These are phyloP conservation scores for Eueides isabella DNA, from an alignment of 1,140 invertebrate species.

Conservation along the genomic window DNA sequence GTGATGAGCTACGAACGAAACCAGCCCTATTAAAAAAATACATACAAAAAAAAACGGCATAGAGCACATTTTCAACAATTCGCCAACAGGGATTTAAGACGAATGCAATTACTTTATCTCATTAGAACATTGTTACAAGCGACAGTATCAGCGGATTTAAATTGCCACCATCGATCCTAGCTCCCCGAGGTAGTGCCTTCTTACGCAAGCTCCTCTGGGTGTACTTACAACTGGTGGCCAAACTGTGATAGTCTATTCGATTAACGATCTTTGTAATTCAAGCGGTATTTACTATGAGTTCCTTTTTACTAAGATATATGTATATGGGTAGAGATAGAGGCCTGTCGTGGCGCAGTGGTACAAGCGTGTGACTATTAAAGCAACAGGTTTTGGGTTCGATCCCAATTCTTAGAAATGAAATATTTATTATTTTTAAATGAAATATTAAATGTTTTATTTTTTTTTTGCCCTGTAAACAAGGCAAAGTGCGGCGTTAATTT, in stretches of 20 bases:
- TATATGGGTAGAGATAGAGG: too few relatives aligned
- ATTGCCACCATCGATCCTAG: slow-evolving; percentile 39
- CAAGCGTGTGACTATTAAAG: too few relatives aligned
- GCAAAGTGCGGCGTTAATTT: too few relatives aligned
- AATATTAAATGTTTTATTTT: too few relatives aligned
- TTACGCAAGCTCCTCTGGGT: slow-evolving; percentile 39
- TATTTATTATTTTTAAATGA: too few relatives aligned
- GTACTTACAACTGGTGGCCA: slow-evolving; percentile 29
- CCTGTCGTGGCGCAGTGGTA: too few relatives aligned
- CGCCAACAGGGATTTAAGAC: slow-evolving; percentile 18
- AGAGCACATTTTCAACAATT: slow-evolving; percentile 22
- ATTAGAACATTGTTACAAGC: slow-evolving; percentile 27
- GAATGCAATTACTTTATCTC: slow-evolving; percentile 42
- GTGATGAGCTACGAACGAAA: too few relatives aligned
- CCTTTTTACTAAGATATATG: background rate
- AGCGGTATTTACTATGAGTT: background rate
- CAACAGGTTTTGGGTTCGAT: too few relatives aligned
- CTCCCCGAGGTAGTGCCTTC: slow-evolving; percentile 34
- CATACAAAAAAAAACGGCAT: background rate
- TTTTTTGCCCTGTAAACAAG: too few relatives aligned
- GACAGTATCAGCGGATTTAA: slow-evolving; percentile 47
- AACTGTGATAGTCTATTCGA: slow-evolving; percentile 32
- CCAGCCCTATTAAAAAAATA: too few relatives aligned
- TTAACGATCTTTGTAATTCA: slow-evolving; percentile 16
- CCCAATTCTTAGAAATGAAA: too few relatives aligned